phyloP scores from a whole-genome alignment of 2,797 vertebrate species.

The Antennarius maculatus region DNA sequence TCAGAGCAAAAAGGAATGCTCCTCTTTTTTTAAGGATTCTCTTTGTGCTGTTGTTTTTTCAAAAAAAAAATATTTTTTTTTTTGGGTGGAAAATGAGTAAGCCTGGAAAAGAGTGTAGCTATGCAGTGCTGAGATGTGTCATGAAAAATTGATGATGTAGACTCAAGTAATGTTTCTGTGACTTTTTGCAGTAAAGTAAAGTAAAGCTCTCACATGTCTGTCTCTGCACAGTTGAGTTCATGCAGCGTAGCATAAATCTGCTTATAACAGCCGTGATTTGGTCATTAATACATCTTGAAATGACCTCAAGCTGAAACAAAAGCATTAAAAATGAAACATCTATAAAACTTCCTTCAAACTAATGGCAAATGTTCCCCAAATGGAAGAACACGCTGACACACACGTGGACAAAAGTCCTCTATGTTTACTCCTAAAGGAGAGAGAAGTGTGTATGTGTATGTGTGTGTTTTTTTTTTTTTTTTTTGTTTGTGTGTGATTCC shows the following conservation, averaged over 20 bases:
- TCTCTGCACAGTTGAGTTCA: conserved; percentile 13
- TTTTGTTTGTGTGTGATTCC: conserved; percentile 2
- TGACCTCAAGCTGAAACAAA: background rate
- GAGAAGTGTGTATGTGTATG: conserved; percentile 13
- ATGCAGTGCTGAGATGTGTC: background rate
- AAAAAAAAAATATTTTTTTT: conserved; percentile 27
- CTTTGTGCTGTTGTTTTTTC: conserved; percentile 11
- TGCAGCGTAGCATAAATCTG: conserved; percentile 4
- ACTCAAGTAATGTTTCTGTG: conserved; percentile 20
- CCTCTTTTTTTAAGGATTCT: conserved; percentile 23
- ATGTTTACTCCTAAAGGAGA: conserved; percentile 17
- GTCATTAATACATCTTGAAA: conserved; percentile 3
- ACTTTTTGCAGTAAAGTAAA: conserved; percentile 21
- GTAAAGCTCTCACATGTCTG: background rate
- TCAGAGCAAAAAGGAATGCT: background rate
- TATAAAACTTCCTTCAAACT: background rate
- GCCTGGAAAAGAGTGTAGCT: conserved; percentile 12
- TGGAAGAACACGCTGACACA: conserved; percentile 9
- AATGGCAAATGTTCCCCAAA: conserved; percentile 20
- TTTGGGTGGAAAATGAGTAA: conserved; percentile 15
- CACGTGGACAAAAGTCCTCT: conserved; percentile 8
- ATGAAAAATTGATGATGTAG: conserved; percentile 51
- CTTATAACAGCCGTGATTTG: background rate
- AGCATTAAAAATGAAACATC: background rate
- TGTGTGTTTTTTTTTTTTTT: no score